Evolutionary conservation across 1,140 invertebrate species (phyloP).

Genomic region (Triops cancriformis): DNA sequence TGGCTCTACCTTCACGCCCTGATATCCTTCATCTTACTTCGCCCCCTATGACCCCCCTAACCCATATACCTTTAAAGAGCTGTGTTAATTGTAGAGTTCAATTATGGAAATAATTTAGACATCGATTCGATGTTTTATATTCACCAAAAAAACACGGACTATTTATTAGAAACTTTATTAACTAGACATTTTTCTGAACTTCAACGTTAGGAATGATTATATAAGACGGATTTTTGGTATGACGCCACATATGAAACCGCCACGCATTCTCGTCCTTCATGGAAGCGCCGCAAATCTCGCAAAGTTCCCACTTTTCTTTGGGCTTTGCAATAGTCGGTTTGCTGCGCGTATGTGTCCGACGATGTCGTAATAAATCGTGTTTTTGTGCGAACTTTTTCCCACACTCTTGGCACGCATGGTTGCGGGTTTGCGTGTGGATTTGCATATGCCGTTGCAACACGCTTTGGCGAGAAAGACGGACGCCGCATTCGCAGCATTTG

Average conservation of each 20-base stretch:
- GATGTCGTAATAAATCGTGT: conserved; percentile 42
- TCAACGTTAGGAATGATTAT: neutral
- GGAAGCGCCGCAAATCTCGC: neutral
- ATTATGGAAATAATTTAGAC: conserved; percentile 8
- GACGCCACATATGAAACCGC: neutral
- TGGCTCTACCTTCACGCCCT: neutral
- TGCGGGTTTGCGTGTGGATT: conserved; percentile 18
- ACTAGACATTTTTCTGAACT: neutral
- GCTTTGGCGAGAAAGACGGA: conserved; percentile 6
- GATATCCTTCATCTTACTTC: neutral
- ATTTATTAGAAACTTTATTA: neutral
- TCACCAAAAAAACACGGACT: neutral
- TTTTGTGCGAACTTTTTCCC: conserved; percentile 52
- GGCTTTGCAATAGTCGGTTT: conserved; percentile 24
- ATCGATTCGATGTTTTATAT: conserved; percentile 11
- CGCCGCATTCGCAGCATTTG: conserved; percentile 20
- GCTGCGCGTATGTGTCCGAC: conserved; percentile 38
- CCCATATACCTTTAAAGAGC: neutral
- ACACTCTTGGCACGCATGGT: conserved; percentile 50
- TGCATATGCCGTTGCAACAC: conserved; percentile 22
- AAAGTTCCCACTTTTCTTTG: neutral
- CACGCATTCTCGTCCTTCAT: neutral
- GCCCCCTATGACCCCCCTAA: neutral
- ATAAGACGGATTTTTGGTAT: neutral
- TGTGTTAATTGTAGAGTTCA: conserved; percentile 14